Conservation (phyloP, 2,113 vertebrate genomes). For the Arenaria interpres region DNA sequence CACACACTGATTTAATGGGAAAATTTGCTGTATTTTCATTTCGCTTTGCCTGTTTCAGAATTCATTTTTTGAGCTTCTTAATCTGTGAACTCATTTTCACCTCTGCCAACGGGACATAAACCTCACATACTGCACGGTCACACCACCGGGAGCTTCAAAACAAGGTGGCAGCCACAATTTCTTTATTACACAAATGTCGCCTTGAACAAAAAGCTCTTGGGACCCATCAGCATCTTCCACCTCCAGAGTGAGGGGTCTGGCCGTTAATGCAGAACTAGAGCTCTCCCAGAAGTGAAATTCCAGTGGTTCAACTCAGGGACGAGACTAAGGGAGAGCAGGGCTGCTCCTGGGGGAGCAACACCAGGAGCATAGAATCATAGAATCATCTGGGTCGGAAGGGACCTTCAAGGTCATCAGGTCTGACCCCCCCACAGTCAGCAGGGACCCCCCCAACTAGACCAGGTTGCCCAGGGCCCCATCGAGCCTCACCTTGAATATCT, state of each 20-base stretch:
- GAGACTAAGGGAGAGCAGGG: background rate
- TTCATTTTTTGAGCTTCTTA: background rate
- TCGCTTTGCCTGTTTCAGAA: background rate
- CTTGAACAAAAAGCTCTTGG: background rate
- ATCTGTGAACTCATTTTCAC: background rate
- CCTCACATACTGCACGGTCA: accelerated
- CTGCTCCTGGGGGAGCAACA: background rate
- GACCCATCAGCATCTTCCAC: background rate
- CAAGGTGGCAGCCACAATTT: background rate
- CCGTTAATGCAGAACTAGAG: background rate
- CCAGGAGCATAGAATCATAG: too few relatives aligned
- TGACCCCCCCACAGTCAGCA: too few relatives aligned
- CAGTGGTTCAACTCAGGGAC: too few relatives aligned
- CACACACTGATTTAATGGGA: accelerated
- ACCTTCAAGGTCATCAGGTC: too few relatives aligned
- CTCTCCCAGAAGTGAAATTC: background rate
- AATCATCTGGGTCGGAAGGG: too few relatives aligned
- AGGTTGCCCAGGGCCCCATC: too few relatives aligned
- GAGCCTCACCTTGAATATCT: too few relatives aligned
- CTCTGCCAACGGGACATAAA: background rate
- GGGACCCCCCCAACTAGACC: too few relatives aligned
- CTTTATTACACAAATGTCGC: background rate
- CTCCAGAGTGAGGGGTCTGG: background rate
- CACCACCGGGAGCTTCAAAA: background rate
- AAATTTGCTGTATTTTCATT: background rate